phyloP scores from a whole-genome alignment of 23 tunicate species.

The Aplidium turbinatum region DNA sequence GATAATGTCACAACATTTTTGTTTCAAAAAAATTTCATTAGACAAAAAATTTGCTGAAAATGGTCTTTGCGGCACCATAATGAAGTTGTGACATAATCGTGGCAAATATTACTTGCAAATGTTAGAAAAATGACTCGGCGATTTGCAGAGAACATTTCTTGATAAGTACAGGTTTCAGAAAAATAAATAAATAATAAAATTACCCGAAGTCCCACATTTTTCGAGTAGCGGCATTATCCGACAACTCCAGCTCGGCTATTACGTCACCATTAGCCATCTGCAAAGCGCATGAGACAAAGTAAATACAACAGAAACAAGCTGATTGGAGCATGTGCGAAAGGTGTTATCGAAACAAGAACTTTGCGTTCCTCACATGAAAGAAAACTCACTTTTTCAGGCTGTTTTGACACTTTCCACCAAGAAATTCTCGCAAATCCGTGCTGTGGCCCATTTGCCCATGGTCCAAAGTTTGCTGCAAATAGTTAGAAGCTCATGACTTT shows the following conservation, averaged over 20 bases:
- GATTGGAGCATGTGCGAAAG: neutral
- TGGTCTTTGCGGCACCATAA: too few relatives aligned
- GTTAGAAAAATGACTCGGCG: too few relatives aligned
- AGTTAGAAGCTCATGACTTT: too few relatives aligned
- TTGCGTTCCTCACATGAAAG: neutral
- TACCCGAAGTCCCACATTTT: slow-evolving; percentile 67
- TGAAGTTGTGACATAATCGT: too few relatives aligned
- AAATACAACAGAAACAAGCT: neutral
- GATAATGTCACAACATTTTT: too few relatives aligned
- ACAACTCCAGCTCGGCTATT: slow-evolving; percentile 24
- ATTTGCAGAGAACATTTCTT: too few relatives aligned
- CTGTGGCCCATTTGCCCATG: slow-evolving; percentile 93
- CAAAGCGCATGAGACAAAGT: too few relatives aligned
- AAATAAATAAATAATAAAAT: too few relatives aligned
- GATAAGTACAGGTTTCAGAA: too few relatives aligned
- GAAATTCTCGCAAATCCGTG: slow-evolving; percentile 96
- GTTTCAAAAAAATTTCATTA: too few relatives aligned
- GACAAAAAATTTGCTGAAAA: too few relatives aligned
- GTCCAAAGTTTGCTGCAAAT: slow-evolving; percentile 95
- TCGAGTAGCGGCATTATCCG: slow-evolving; percentile 44
- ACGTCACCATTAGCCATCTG: slow-evolving; percentile 35
- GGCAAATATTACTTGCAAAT: too few relatives aligned
- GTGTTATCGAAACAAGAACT: neutral
- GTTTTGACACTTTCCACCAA: slow-evolving; percentile 70
- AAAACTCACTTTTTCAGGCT: slow-evolving; percentile 43